Evolutionary conservation across 2,888 invertebrate species (phyloP).

Genomic region (Papilio protenor): DNA sequence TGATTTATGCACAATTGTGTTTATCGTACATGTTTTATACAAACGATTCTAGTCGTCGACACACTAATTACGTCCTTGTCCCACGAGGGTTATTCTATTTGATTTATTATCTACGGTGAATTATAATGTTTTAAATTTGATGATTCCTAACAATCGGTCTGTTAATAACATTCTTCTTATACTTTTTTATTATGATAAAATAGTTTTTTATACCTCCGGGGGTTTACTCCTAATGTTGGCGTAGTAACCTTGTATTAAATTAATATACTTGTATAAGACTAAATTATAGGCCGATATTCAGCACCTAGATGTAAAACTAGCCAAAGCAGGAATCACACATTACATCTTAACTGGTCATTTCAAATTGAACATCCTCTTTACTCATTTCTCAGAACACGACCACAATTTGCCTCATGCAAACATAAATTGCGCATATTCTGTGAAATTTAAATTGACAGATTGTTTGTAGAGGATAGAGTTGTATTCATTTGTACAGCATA

Average conservation of each 20-base stretch:
- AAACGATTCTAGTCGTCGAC: conserved; percentile 21
- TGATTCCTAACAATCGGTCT: not conserved
- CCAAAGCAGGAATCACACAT: conserved; percentile 42
- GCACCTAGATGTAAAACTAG: not conserved
- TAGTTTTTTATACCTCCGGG: too few species aligned
- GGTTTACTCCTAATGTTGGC: too few species aligned
- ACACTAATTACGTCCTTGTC: conserved; percentile 26
- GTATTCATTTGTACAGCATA: not conserved
- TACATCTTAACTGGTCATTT: conserved; percentile 61
- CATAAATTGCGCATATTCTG: conserved; percentile 17
- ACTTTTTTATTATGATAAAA: not conserved
- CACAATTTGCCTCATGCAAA: conserved; percentile 1
- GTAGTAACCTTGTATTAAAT: too few species aligned
- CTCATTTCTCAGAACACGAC: conserved; percentile 39
- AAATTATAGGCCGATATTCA: not conserved
- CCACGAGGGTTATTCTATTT: conserved; percentile 31
- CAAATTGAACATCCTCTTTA: conserved; percentile 66
- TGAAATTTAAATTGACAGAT: conserved; percentile 12
- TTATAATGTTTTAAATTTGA: not conserved
- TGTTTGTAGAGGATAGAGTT: not conserved
- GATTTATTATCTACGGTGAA: conserved; percentile 33
- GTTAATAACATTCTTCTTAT: not conserved
- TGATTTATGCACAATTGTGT: conserved; percentile 18
- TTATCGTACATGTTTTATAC: conserved; percentile 17
- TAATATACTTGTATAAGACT: too few species aligned